phyloP scores from a whole-genome alignment of 2,113 vertebrate genomes.

The Coptodon bakossiorum region DNA sequence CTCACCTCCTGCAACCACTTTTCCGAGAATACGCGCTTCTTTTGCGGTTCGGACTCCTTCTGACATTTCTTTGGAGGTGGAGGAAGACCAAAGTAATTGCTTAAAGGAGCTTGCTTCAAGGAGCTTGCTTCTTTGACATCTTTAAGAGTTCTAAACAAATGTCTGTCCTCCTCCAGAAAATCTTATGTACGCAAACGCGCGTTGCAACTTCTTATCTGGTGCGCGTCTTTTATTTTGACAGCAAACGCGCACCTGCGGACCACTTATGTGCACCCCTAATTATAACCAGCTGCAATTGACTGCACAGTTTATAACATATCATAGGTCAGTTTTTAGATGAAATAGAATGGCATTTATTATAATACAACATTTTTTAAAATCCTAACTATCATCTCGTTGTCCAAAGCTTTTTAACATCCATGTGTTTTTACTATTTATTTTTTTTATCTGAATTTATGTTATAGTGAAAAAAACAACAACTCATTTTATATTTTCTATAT shows the following conservation, averaged over 20 bases:
- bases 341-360: neutral
- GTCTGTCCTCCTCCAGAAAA: neutral
- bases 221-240: neutral
- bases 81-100: neutral
- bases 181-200: accelerated
- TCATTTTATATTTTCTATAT: neutral
- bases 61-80: neutral
- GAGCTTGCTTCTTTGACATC: neutral
- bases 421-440: neutral
- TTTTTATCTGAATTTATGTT: neutral
- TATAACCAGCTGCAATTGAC: neutral
- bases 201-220: neutral
- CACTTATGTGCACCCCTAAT: neutral
- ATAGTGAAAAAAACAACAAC: neutral
- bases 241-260: neutral
- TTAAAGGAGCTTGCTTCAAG: neutral
- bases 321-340: neutral
- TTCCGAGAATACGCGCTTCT: accelerated
- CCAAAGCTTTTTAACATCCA: neutral
- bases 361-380: neutral
- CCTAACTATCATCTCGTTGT: neutral
- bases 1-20: neutral
- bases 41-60: neutral
- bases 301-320: neutral
- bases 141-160: neutral